These are phyloP conservation scores for Metalampra italica DNA, from an alignment of 2,888 invertebrate genomes.

Conservation along the genomic window DNA sequence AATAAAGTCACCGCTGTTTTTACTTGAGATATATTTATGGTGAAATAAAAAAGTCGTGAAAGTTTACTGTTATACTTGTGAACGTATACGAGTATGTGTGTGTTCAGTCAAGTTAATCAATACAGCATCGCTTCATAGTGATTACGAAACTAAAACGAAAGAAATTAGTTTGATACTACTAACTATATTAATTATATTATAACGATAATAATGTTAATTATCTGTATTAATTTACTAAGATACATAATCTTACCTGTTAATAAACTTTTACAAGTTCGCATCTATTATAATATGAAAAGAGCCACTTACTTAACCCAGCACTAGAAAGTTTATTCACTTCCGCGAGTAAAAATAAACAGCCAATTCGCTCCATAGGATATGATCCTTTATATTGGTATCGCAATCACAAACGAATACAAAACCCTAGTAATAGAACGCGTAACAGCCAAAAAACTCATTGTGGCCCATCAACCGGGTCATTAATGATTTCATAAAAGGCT, in stretches of 20 bases:
- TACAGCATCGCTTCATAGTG: too few relatives aligned
- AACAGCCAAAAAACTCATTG: constrained; percentile 50
- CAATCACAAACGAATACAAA: constrained; percentile 40
- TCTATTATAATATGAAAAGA: too few relatives aligned
- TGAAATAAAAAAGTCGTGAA: neutral
- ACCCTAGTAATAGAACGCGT: constrained; percentile 39
- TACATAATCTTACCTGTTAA: too few relatives aligned
- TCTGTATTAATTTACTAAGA: too few relatives aligned
- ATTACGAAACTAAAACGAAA: too few relatives aligned
- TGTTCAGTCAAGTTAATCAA: too few relatives aligned
- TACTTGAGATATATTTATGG: constrained; percentile 4
- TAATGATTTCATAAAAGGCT: constrained; percentile 73
- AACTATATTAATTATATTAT: too few relatives aligned
- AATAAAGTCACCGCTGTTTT: constrained; percentile 7
- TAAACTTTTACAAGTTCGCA: too few relatives aligned
- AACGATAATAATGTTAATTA: too few relatives aligned
- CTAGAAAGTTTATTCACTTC: neutral
- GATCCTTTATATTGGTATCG: constrained; percentile 19
- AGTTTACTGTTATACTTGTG: too few relatives aligned
- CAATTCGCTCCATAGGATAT: constrained; percentile 7
- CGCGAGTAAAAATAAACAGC: neutral
- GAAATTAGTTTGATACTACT: too few relatives aligned
- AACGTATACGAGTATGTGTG: too few relatives aligned
- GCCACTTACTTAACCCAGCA: neutral
- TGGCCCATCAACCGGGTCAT: constrained; percentile 58